Base-by-base conservation (phyloP, 2,888 invertebrate species). In the Diadromus collaris region DNA sequence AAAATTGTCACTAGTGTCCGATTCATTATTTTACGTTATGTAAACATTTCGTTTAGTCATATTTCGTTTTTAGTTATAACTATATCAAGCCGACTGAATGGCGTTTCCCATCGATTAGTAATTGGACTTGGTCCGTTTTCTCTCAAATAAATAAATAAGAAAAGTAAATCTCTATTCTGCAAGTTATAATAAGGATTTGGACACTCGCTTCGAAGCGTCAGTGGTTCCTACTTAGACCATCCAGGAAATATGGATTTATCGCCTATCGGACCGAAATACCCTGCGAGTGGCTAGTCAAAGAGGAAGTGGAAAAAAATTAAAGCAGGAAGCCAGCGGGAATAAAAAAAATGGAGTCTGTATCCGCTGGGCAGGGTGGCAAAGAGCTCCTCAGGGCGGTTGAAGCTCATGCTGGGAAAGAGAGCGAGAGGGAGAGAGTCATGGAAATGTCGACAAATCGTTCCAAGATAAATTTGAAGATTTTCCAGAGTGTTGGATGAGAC, bases 381-480 rank as follows among this genome's bases (percentile, higher is more conserved):
- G 54, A 60, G 9, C 60, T 29, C 9, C 9, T n/a, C 38, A 27
- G 51, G 68, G 44, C 41, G 69, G 70, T 64, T 21, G 48, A 27
- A 51, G 34, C 29, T 29, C 27, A 3, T 6, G n/a, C 6, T 16
- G 27, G 56, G 48, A 24, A 61, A 58, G 32, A 41, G 32, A 67
- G 21, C 6, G 27, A 54, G 48, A 24, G 56, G 48, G 32, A 41
- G 32, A 67, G 21, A 79, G 41, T 34, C 58, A 64, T 61, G 76
- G 61, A 74, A 79, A 70, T 81, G 71, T 83, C 86, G 85, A 86
- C 86, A 88, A 89, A 89, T 89, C 86, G 86, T 58, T 64, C 79
- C 77, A 80, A 87, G 88, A 89, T 89, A 88, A 89, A 89, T 89
- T 88, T 88, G 73, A 78, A 87, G 88, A 88, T 88, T 87, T 81